Evolutionary conservation across 2,797 vertebrate species (phyloP), one percentile per base, ranked within the genome.

Genomic region (Neosilurus mollespiculum): DNA sequence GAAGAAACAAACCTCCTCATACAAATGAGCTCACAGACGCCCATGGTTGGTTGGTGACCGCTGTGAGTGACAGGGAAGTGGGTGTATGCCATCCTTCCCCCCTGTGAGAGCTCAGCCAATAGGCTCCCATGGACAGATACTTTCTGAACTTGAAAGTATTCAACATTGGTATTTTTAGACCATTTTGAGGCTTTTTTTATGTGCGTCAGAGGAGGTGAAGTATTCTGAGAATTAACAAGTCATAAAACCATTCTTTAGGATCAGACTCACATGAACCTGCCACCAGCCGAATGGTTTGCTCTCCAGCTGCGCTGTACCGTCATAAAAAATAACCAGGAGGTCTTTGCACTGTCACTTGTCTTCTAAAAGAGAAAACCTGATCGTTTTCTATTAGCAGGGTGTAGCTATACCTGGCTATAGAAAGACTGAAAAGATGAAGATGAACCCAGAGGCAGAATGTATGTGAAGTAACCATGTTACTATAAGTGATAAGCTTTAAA

Each of bases 241-340:
- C 65, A 85, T 92, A 88, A 90, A 91, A 85, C 87, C 88, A 81
- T 83, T 86, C 69, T 82, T 83, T 62, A 82, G 84, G 86, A 82
- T 89, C 87, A 93, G 91, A 84, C 86, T 83, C 86, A 88, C 71
- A 78, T 91, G 91, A 90, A 93, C 87, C 88, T 91, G 90, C 92
- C 92, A 92, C 81, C 81, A 86, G 76, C 81, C 79, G 85, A 87
- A 85, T 89, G 90, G 93, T 87, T 89, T 91, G 90, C 85, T 82
- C 86, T 72, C 62, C 87, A 86, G 72, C 79, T 88, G 87, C 58
- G 54, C 67, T 69, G 70, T 58, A 51, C 71, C 70, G 54, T 85
- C 61, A 51, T 80, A 72, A 70, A 84, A 56, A 26, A 20, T 71
- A 24, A 70, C 58, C 24, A 64, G 20, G 67, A 51, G 76, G 79